These are phyloP conservation scores for Cylloceria caligata DNA, from an alignment of 2,888 invertebrate genomes.

Conservation along the genomic window DNA sequence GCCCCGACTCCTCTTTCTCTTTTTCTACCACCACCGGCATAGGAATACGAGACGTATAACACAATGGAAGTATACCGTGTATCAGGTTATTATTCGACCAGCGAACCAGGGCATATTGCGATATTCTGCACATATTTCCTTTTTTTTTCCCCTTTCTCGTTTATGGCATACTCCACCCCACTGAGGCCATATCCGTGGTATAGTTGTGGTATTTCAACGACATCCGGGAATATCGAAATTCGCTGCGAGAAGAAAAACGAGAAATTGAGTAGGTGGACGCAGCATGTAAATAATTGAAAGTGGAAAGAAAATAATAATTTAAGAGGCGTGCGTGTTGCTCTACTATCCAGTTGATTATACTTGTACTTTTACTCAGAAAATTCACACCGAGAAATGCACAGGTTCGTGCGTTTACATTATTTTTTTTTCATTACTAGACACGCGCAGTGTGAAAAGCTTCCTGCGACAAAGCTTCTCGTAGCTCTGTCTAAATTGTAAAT, in stretches of 20 bases:
- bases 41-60: conserved; percentile 48
- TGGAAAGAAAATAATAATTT: conserved; percentile 22
- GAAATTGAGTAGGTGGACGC: conserved; percentile 1
- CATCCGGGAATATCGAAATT: conserved; percentile 58
- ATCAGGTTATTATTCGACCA: conserved; percentile 68
- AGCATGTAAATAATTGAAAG: conserved; percentile 37
- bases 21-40: conserved; percentile 5
- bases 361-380: neutral
- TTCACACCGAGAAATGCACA: neutral
- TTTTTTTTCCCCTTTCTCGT: conserved; percentile 18
- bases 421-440: neutral
- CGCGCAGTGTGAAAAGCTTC: conserved; percentile 10
- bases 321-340: neutral
- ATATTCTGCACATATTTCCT: conserved; percentile 50
- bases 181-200: conserved; percentile 59
- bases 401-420: neutral
- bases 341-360: neutral
- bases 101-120: conserved; percentile 59
- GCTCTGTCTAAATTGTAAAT: conserved; percentile 34
- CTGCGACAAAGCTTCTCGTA: conserved; percentile 2
- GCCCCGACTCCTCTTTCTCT: conserved; percentile 29
- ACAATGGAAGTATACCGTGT: conserved; percentile 55
- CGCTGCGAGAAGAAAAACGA: conserved; percentile 38
- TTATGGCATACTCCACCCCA: conserved; percentile 2
- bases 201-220: conserved; percentile 59